These are phyloP conservation scores for Chrysotoxum bicinctum DNA, from an alignment of 2,888 invertebrate species.

Conservation along the genomic window DNA sequence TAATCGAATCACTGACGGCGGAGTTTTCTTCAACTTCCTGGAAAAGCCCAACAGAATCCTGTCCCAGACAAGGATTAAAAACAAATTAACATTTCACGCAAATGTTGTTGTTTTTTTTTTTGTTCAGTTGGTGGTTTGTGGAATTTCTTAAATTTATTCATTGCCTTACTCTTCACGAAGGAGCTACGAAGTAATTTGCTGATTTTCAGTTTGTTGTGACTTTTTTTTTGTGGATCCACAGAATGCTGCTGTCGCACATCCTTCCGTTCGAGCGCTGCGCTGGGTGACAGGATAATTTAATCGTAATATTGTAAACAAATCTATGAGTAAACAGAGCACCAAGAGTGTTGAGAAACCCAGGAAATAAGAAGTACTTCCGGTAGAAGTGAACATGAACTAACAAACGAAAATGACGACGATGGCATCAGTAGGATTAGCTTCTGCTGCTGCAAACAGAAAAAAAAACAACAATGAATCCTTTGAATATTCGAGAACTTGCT, in stretches of 20 bases:
- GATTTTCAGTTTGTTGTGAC: slow-evolving; percentile 27
- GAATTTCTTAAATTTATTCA: slow-evolving; percentile 49
- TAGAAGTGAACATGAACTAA: slow-evolving; percentile 31
- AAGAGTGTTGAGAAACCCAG: slow-evolving; percentile 30
- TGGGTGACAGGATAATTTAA: slow-evolving; percentile 62
- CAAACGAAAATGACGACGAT: slow-evolving; percentile 12
- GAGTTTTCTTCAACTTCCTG: slow-evolving; percentile 9
- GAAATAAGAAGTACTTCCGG: slow-evolving; percentile 16
- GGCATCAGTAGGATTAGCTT: not conserved
- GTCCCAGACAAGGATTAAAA: slow-evolving; percentile 49
- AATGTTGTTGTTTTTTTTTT: slow-evolving; percentile 9
- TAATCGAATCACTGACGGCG: not conserved
- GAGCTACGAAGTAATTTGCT: slow-evolving; percentile 34
- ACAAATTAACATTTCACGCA: slow-evolving; percentile 33
- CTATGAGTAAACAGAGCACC: slow-evolving; percentile 43
- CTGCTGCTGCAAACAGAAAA: not conserved
- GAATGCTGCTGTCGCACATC: slow-evolving; percentile 33
- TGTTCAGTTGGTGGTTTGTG: not conserved
- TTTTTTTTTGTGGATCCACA: not conserved
- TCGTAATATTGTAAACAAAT: slow-evolving; percentile 62
- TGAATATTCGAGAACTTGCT: slow-evolving; percentile 54
- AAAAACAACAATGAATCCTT: slow-evolving; percentile 46
- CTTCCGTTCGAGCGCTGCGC: slow-evolving; percentile 28
- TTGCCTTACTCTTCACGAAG: slow-evolving; percentile 6
- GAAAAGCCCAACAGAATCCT: not conserved